phyloP scores from a whole-genome alignment of 2,113 vertebrate species.

The Xyliphius kryptos region DNA sequence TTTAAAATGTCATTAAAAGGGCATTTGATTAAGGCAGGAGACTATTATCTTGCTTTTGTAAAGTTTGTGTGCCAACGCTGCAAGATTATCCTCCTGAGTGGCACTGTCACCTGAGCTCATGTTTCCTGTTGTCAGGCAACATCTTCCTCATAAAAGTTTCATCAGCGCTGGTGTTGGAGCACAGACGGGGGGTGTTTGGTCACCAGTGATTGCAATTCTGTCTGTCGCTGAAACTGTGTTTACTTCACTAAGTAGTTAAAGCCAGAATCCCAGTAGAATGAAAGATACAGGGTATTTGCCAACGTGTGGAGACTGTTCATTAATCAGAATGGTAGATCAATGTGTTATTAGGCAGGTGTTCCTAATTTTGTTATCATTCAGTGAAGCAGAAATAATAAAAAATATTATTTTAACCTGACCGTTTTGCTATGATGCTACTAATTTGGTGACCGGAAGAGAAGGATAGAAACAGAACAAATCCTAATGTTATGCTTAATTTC shows the following conservation, averaged over 20 bases:
- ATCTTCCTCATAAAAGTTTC: conserved; percentile 50
- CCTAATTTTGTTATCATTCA: no score
- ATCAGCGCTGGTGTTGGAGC: conserved; percentile 41
- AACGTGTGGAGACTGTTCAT: no score
- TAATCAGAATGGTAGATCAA: no score
- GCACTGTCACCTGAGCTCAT: conserved; percentile 50
- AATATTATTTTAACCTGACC: no score
- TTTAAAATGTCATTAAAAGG: no score
- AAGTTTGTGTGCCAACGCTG: background rate
- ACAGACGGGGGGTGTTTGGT: conserved; percentile 6
- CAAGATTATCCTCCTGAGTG: conserved; percentile 43
- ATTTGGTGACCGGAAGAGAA: no score
- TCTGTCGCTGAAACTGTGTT: conserved; percentile 15
- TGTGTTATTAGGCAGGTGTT: no score
- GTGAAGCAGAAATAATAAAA: no score
- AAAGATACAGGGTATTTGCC: no score
- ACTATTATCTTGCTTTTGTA: conserved; percentile 11
- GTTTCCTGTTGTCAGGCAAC: conserved; percentile 51
- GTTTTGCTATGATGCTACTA: no score
- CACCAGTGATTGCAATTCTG: conserved; percentile 10
- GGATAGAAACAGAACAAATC: no score
- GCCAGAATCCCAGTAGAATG: background rate
- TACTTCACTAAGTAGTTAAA: background rate
- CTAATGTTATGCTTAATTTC: no score
- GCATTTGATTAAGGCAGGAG: background rate